Base-by-base conservation (phyloP, 2,888 invertebrate genomes). In the Ichneumoninae sp. region DNA sequence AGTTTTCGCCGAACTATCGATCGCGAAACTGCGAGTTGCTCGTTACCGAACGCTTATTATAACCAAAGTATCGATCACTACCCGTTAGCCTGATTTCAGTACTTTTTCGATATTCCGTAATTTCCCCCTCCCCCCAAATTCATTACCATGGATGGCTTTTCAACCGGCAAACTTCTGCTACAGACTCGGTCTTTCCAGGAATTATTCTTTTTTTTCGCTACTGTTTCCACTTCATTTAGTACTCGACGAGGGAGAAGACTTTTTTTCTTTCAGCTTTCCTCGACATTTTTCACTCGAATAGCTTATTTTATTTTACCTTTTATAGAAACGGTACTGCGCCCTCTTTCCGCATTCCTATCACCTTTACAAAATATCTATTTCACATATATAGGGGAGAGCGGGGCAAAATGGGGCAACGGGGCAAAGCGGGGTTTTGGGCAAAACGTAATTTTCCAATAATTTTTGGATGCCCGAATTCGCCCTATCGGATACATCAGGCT, bases 31-130 rank as follows among this genome's bases (percentile, higher is more conserved):
- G 10, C 10, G 26, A 10, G 22, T 0, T 26, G 22, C 10, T 57
- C 57, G 22, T 57, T 57, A 57, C 26, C 8, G 26, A 57, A 26
- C 26, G 57, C 26, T 57, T 57, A 57, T 57, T 57, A 57, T 26
- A 57, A 57, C 8, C 19, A 57, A 8, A 10, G 26, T 57, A 40
- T 22, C 26, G 10, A 22, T 22, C 54, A 57, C 26, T 57, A 57
- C 26, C 22, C 8, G 26, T 26, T 57, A 57, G 10, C 22, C 22
- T 26, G 10, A 10, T 22, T 57, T 22, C 22, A 26, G 22, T 26
- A 8, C 22, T 57, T 22, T 26, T 57, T 57, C 26, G 13, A 10
- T 57, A 13, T 10, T 22, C 13, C 10, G 26, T 54, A 54, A 10
- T 22, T 3, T 40, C 8, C 40, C 10, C 40, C 40, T 40, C 22